Base-by-base conservation (phyloP, 2,797 vertebrate species). In the Limosa lapponica region DNA sequence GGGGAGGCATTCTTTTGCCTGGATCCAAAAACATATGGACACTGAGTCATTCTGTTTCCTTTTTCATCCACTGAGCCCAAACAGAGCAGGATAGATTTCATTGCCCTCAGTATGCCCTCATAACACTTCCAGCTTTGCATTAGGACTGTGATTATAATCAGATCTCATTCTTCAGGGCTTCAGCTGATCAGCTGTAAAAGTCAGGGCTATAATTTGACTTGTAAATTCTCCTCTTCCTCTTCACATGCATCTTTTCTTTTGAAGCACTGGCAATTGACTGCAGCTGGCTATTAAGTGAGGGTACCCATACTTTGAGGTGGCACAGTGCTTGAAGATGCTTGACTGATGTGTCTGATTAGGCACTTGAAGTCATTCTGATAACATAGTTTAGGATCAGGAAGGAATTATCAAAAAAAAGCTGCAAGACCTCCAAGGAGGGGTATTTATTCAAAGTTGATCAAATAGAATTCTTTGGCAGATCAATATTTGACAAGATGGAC, bases 141-240 rank as follows among this genome's bases (percentile, higher is more conserved):
- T 89, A 95, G 70, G 54, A 70, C 90, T 94, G 92, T 96, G 92
- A 96, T 97, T 97, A 96, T 92, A 97, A 97, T 97, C 95, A 96
- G 83, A 87, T 89, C 93, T 94, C 73, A 97, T 97, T 97, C 96
- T 97, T 96, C 58, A 72, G 62, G 69, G 73, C 73, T 94, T 91
- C 70, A 94, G 73, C 58, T 95, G 95, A 97, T 97, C 94, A 96
- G 80, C 73, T 89, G 61, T 59, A 93, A 52, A 80, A 97, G 92
- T 82, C 77, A 79, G 62, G 86, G 58, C 58, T 66, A 30, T 90
- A 70, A 97, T 96, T 96, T 97, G 82, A 95, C 92, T 97, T 97
- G 90, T 70, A 96, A 96, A 97, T 97, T 87, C 82, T 92, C 46
- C 43, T 96, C 73, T 97, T 97, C 93, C 92, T 94, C 90, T 75